Evolutionary conservation across 2,113 vertebrate species (phyloP).

Genomic region (Colinus virginianus): DNA sequence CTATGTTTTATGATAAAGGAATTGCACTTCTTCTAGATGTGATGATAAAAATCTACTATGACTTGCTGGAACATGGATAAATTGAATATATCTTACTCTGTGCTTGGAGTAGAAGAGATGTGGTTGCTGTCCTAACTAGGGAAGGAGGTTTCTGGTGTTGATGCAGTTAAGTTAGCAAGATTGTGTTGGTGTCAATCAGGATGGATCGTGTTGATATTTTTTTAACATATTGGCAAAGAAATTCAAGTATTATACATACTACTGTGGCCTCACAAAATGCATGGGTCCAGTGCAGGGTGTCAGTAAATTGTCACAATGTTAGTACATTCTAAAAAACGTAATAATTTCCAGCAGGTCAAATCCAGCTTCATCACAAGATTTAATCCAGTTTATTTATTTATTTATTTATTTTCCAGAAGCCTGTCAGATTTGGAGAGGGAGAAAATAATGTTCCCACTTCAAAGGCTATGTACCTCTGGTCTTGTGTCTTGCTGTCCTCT

Average conservation of each 20-base stretch:
- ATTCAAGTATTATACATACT: background rate
- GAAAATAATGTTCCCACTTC: background rate
- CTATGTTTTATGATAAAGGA: conserved; percentile 26
- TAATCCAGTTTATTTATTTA: background rate
- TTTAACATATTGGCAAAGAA: background rate
- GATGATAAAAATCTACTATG: conserved; percentile 45
- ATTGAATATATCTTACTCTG: background rate
- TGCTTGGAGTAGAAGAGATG: background rate
- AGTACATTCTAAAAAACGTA: background rate
- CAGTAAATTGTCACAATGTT: background rate
- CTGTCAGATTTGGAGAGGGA: background rate
- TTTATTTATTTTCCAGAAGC: background rate
- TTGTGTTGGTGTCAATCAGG: background rate
- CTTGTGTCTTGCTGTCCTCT: background rate
- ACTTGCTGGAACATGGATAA: conserved; percentile 43
- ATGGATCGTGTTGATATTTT: background rate
- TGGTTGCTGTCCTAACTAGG: background rate
- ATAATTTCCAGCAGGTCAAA: background rate
- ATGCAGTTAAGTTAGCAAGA: background rate
- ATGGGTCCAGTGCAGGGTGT: rapidly evolving
- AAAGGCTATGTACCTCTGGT: background rate
- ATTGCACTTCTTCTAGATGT: conserved; percentile 39
- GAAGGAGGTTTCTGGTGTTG: background rate
- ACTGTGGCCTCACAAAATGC: background rate
- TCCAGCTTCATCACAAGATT: background rate